These are phyloP conservation scores for Pycnomerus fuliginosus DNA, from an alignment of 2,888 invertebrate genomes.

Conservation along the genomic window DNA sequence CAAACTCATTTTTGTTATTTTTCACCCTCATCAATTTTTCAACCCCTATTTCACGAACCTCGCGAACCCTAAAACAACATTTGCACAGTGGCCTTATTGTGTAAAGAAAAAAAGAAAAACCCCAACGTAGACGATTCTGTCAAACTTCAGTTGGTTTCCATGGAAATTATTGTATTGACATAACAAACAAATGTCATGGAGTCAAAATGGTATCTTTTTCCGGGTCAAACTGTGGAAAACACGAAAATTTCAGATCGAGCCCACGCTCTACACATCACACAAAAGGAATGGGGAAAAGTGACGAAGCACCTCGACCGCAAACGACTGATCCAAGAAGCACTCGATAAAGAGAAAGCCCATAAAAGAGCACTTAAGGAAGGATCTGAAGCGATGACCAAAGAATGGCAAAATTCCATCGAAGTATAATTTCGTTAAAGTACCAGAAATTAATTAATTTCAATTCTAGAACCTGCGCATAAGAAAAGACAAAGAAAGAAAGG, in stretches of 20 bases:
- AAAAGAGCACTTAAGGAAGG: constrained; percentile 49
- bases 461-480: constrained; percentile 36
- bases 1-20: too few relatives aligned
- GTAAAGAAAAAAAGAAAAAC: too few relatives aligned
- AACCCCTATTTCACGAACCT: too few relatives aligned
- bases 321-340: constrained; percentile 38
- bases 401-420: constrained; percentile 53
- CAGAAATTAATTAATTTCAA: background rate
- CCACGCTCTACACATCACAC: constrained; percentile 44
- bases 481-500: constrained; percentile 34
- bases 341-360: constrained; percentile 48
- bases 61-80: too few relatives aligned
- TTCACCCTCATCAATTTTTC: too few relatives aligned
- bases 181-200: constrained; percentile 41
- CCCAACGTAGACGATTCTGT: too few relatives aligned
- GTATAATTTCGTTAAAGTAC: too few relatives aligned
- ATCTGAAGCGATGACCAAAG: constrained; percentile 50
- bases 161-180: too few relatives aligned
- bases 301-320: constrained; percentile 45
- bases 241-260: constrained; percentile 44
- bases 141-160: background rate
- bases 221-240: constrained; percentile 43
- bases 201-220: constrained; percentile 43
- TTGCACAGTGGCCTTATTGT: too few relatives aligned
- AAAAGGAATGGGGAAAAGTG: constrained; percentile 43